Evolutionary conservation across 2,888 invertebrate species (phyloP).

Genomic region (Xestia xanthographa): DNA sequence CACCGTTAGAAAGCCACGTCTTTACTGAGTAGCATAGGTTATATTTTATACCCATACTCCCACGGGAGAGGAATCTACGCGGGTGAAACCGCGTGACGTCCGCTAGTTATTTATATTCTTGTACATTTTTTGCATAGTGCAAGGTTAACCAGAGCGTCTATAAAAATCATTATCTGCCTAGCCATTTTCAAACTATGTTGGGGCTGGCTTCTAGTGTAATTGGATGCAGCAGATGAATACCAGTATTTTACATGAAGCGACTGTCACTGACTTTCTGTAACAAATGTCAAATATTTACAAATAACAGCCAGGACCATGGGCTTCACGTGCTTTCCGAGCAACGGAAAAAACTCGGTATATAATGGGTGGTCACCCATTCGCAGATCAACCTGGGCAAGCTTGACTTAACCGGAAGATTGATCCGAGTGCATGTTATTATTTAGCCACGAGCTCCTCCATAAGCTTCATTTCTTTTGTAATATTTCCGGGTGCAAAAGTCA

Average conservation of each 20-base stretch:
- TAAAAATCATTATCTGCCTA: neutral
- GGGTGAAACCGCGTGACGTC: no score
- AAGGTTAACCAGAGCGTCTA: neutral
- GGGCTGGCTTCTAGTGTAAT: neutral
- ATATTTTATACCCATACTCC: no score
- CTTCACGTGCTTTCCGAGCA: neutral
- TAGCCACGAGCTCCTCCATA: neutral
- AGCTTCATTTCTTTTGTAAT: neutral
- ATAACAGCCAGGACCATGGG: neutral
- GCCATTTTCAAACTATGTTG: neutral
- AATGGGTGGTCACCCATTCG: no score
- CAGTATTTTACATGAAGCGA: neutral
- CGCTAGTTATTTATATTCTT: no score
- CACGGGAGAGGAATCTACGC: no score
- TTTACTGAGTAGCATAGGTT: no score
- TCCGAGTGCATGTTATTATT: neutral
- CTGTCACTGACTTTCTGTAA: neutral
- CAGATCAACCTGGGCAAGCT: neutral
- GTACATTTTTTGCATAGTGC: neutral
- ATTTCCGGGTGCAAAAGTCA: slow-evolving; percentile 38
- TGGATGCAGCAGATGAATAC: neutral
- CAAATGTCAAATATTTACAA: neutral
- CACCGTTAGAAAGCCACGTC: no score
- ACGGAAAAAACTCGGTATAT: no score
- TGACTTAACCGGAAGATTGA: neutral